phyloP scores from a whole-genome alignment of 2,113 vertebrate genomes.

The Geococcyx californianus region DNA sequence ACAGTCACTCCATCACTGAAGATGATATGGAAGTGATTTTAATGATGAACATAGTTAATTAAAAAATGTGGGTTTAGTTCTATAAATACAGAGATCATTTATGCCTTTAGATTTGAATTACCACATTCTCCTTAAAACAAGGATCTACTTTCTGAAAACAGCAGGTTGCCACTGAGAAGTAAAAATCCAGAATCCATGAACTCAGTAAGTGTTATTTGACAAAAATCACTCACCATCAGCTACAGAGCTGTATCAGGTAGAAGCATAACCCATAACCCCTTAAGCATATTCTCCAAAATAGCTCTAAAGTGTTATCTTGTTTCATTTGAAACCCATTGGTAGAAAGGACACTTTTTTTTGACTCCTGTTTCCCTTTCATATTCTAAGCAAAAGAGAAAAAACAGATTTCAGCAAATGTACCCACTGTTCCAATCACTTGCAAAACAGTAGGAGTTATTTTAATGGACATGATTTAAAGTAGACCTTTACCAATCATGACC shows the following conservation, averaged over 20 bases:
- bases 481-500: background rate
- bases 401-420: slow-evolving; percentile 1
- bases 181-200: background rate
- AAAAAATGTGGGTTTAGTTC: background rate
- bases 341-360: background rate
- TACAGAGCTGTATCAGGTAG: background rate
- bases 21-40: background rate
- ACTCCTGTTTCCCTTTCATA: background rate
- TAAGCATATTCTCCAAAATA: slow-evolving; percentile 11
- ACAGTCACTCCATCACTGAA: background rate
- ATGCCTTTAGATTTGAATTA: background rate
- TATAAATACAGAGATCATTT: background rate
- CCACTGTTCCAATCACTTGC: slow-evolving; percentile 29
- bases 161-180: background rate
- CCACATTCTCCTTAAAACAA: background rate
- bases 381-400: slow-evolving; percentile 12
- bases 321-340: background rate
- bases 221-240: background rate
- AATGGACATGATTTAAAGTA: slow-evolving; percentile 17
- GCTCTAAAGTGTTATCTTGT: background rate
- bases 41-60: background rate
- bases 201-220: background rate
- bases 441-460: slow-evolving; percentile 47
- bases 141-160: background rate
- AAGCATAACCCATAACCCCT: background rate